phyloP scores from a whole-genome alignment of 1,140 invertebrate species.

The Charaxes varanes region DNA sequence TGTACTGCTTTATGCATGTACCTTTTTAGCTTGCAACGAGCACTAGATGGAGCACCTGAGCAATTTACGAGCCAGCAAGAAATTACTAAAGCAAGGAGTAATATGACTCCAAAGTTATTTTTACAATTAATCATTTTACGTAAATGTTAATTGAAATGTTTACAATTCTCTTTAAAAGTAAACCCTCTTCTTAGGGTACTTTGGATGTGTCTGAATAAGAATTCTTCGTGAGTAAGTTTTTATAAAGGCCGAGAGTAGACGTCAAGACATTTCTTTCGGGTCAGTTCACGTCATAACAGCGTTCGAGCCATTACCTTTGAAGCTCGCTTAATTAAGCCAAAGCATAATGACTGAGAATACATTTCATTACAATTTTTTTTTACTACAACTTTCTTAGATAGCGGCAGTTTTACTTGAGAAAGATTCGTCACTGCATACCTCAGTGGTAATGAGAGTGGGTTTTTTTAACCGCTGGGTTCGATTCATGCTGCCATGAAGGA shows the following conservation, averaged over 20 bases:
- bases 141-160: constrained; percentile 9
- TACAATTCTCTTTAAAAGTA: neutral
- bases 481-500: no score
- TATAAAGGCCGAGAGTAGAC: constrained; percentile 44
- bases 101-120: constrained; percentile 8
- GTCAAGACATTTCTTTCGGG: constrained; percentile 53
- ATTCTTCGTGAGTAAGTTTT: constrained; percentile 26
- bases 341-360: constrained; percentile 24
- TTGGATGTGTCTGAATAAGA: constrained; percentile 27
- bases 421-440: no score
- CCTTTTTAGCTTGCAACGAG: constrained; percentile 39
- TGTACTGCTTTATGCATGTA: constrained; percentile 67
- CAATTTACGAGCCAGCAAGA: constrained; percentile 29
- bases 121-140: constrained; percentile 1
- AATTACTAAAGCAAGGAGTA: constrained; percentile 23
- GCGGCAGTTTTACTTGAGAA: no score
- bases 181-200: constrained; percentile 16
- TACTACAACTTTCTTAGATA: no score
- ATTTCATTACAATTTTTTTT: no score
- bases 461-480: no score
- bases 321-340: constrained; percentile 37
- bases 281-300: constrained; percentile 41
- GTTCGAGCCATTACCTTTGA: constrained; percentile 46
- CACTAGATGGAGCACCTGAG: constrained; percentile 24
- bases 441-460: no score